Evolutionary conservation across 2,113 vertebrate genomes (phyloP), one percentile per base, ranked within the genome.

Genomic region (Phocoena phocoena): DNA sequence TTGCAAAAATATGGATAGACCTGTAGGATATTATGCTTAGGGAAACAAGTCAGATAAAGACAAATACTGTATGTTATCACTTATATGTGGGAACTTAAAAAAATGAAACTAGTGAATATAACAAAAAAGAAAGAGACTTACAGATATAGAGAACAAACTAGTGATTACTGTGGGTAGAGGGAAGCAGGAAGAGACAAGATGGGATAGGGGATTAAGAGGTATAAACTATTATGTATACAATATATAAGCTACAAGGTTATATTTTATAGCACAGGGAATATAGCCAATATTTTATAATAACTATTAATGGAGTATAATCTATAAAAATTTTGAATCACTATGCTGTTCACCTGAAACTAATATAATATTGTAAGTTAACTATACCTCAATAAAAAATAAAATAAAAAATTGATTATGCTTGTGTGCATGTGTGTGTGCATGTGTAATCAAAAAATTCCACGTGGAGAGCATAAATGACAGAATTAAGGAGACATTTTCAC

Each of bases 11-110:
- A 84, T n/a, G 8, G 1, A 38, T 84, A 10, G 83, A 79, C 65
- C 55, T 91, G 33, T 70, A 88, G 90, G 47, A 82, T 76, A 90
- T 47, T 87, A 87, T 83, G 62, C 53, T 88, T 65, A 94, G 5
- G 58, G 26, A 38, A 88, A 84, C 73, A 93, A 87, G 55, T 5
- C 92, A 96, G 63, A 80, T 8, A 88, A 81, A 77, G 73, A 60
- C 36, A 62, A 18, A 55, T 38, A 68, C 41, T 82, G 21, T 25
- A 92, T 63, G 36, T 92, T 84, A 67, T 14, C 12, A 53, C 41
- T 85, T 74, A 80, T 14, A 92, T 12, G n/a, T 36, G 33, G 33
- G n/a, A 80, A 80, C 36, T 12, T 36, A 36, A 80, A 58, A 79
- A 58, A 58, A 58, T 36, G 2, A 36, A 80, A 80, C 31, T 36